Conservation (phyloP, 2,888 invertebrate genomes). For the Lucinisca nassula region DNA sequence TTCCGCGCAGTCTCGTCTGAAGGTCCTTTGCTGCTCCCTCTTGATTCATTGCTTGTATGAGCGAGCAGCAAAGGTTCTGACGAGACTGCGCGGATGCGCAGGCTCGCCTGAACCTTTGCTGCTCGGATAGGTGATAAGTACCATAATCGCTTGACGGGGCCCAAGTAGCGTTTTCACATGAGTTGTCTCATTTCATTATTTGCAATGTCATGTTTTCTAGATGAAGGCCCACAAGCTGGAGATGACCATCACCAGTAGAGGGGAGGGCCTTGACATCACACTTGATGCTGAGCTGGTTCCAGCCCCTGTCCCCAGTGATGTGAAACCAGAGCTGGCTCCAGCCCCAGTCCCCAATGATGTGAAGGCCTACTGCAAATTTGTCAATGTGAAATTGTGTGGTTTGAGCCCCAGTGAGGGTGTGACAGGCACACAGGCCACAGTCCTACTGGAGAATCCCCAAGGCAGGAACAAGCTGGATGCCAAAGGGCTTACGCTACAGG, state of each 20-base stretch:
- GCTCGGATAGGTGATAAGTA: no score
- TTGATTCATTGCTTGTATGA: no score
- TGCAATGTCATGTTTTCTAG: conserved; percentile 87
- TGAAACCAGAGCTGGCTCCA: conserved; percentile 72
- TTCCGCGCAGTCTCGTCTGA: no score
- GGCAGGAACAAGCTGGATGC: conserved; percentile 71
- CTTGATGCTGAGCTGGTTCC: conserved; percentile 58
- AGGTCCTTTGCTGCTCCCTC: no score
- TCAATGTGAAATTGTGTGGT: conserved; percentile 92
- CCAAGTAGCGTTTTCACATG: no score
- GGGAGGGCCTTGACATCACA: conserved; percentile 33
- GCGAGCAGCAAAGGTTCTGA: no score
- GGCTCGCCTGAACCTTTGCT: no score
- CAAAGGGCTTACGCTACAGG: conserved; percentile 69
- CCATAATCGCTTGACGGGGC: no score
- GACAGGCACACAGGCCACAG: conserved; percentile 90
- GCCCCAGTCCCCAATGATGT: conserved; percentile 78
- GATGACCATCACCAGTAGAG: conserved; percentile 91
- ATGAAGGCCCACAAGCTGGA: conserved; percentile 93
- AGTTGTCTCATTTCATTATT: no score
- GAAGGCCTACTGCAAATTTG: conserved; percentile 89
- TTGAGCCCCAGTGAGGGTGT: conserved; percentile 91
- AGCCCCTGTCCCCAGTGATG: conserved; percentile 77
- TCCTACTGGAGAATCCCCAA: conserved; percentile 92
- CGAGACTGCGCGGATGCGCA: no score